Conservation (phyloP, 2,888 invertebrate species). For the Diogma glabrata region DNA sequence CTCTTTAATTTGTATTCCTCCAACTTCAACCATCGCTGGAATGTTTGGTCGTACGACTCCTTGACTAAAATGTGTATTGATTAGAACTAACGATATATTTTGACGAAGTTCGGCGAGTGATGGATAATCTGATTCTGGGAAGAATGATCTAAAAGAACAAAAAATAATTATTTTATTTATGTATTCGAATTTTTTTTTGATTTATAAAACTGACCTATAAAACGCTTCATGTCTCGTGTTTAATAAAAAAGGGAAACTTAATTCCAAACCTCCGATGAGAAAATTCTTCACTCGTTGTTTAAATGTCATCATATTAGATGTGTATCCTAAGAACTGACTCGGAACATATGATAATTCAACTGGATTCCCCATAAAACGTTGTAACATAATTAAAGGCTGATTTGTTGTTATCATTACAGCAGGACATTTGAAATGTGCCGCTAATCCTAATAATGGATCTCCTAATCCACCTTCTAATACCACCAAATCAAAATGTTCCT, state of each 20-base stretch:
- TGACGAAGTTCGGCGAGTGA: not conserved
- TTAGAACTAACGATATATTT: constrained; percentile 6
- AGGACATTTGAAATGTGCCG: constrained; percentile 29
- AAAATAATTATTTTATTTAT: too few species aligned
- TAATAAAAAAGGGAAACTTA: too few species aligned
- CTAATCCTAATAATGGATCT: constrained; percentile 29
- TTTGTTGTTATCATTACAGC: constrained; percentile 5
- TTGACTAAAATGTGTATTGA: constrained; percentile 4
- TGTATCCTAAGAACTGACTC: not conserved
- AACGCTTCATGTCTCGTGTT: too few species aligned
- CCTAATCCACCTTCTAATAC: constrained; percentile 28
- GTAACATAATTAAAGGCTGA: not conserved
- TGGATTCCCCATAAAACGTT: not conserved
- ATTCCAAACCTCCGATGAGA: too few species aligned
- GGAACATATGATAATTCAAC: not conserved
- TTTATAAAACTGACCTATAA: too few species aligned
- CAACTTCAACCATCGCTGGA: constrained; percentile 2
- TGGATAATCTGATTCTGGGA: constrained; percentile 18
- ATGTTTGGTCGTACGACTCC: not conserved
- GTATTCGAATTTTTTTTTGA: too few species aligned
- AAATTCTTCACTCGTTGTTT: too few species aligned
- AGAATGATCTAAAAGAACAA: constrained; percentile 23
- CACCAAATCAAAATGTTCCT: constrained; percentile 26
- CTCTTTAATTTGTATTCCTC: constrained; percentile 11
- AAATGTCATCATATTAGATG: too few species aligned